These are phyloP conservation scores for Hippocampus comes DNA, from an alignment of 2,113 vertebrate species.

Conservation along the genomic window DNA sequence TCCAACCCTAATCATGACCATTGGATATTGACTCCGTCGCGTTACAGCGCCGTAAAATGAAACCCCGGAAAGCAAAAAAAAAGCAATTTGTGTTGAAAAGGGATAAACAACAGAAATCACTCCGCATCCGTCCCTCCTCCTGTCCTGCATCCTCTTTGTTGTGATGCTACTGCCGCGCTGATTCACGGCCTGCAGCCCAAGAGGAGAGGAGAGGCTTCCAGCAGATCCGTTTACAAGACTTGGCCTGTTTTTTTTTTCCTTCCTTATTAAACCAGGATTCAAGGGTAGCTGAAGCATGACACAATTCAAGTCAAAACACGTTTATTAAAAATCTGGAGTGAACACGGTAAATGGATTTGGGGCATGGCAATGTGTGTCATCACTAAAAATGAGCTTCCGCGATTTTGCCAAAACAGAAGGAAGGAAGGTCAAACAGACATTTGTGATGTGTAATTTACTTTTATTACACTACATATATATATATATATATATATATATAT, in stretches of 20 bases:
- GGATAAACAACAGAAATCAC: not conserved
- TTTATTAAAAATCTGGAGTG: not conserved
- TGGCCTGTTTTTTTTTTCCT: not conserved
- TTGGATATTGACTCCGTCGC: not conserved
- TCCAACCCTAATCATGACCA: too few species aligned
- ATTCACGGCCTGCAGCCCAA: not conserved
- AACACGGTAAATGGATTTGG: not conserved
- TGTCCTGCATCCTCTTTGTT: not conserved
- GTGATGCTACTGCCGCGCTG: conserved; percentile 5
- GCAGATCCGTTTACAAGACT: not conserved
- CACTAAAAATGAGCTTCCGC: not conserved
- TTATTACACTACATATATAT: too few species aligned
- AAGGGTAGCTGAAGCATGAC: not conserved
- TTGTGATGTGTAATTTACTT: too few species aligned
- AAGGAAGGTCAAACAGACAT: too few species aligned
- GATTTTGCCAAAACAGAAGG: too few species aligned
- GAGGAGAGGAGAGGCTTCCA: not conserved
- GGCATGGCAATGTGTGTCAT: not conserved
- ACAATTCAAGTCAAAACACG: not conserved
- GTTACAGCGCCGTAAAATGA: not conserved
- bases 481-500: too few species aligned
- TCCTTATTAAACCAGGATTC: not conserved
- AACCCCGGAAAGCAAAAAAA: not conserved
- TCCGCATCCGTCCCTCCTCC: not conserved
- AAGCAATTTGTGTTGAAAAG: not conserved